phyloP scores from a whole-genome alignment of 2,113 vertebrate genomes.

The Xiphophorus maculatus region DNA sequence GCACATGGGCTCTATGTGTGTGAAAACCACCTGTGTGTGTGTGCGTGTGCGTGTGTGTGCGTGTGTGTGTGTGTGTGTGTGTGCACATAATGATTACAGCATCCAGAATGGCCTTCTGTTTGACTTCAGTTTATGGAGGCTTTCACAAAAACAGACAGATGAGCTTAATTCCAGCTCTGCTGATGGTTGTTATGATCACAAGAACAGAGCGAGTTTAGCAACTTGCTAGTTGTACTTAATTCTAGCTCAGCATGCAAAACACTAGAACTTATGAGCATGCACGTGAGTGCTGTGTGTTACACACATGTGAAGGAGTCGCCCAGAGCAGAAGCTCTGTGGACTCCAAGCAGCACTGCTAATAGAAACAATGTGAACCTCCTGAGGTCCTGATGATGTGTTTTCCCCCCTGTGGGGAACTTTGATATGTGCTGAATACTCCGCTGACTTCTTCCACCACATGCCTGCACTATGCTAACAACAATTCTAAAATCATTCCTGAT shows the following conservation, averaged over 20 bases:
- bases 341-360: slow-evolving; percentile 9
- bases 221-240: background rate
- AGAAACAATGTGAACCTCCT: slow-evolving; percentile 22
- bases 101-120: no score
- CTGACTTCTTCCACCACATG: background rate
- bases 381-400: slow-evolving; percentile 27
- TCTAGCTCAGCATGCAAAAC: background rate
- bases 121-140: no score
- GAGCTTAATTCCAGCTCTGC: no score
- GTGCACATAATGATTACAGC: no score
- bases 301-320: background rate
- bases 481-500: background rate
- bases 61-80: no score
- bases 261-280: background rate
- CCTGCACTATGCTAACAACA: background rate
- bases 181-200: background rate
- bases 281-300: slow-evolving; percentile 1
- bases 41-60: no score
- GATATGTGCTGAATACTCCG: background rate
- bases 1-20: no score
- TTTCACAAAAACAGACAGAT: no score
- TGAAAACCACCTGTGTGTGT: no score
- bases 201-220: background rate
- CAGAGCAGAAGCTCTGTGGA: background rate
- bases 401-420: background rate